phyloP scores from a whole-genome alignment of 2,888 invertebrate genomes.

The Cancer borealis region DNA sequence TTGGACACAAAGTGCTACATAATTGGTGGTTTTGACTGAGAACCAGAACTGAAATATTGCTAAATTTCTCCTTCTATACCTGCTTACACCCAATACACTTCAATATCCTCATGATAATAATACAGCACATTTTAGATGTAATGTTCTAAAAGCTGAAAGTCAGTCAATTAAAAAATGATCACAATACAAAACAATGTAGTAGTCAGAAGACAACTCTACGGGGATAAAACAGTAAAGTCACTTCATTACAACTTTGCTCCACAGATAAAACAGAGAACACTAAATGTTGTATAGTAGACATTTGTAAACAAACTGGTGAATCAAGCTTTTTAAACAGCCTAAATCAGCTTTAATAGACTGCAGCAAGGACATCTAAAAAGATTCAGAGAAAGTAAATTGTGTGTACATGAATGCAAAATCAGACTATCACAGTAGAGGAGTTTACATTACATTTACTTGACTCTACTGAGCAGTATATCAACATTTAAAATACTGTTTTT shows the following conservation, averaged over 20 bases:
- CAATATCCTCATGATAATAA: background rate
- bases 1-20: background rate
- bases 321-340: background rate
- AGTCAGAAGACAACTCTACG: background rate
- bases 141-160: background rate
- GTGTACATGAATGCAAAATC: background rate
- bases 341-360: background rate
- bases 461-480: background rate
- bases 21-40: background rate
- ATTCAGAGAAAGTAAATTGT: background rate
- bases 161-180: background rate
- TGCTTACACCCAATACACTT: background rate
- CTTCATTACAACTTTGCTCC: background rate
- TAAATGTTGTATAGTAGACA: background rate
- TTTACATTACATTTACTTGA: background rate
- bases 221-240: background rate
- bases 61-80: background rate
- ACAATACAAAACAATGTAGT: background rate
- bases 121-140: background rate
- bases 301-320: background rate
- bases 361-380: background rate
- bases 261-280: background rate
- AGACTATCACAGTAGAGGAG: slow-evolving; percentile 3
- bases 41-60: background rate
- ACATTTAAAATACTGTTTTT: background rate